Base-by-base conservation (phyloP, 2,797 vertebrate species). In the Crax fasciolata region DNA sequence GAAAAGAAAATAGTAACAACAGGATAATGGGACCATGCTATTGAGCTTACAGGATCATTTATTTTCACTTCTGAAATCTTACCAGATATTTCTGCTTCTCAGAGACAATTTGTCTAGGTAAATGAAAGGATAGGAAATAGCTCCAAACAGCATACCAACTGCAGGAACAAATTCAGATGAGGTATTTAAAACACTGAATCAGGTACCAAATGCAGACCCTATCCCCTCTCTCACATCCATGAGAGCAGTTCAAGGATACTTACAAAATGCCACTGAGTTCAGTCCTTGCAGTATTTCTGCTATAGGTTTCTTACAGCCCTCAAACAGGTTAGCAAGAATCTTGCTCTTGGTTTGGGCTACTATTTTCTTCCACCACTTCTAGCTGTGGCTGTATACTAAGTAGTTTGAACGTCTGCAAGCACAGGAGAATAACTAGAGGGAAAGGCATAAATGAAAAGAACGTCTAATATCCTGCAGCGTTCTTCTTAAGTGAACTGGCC, bases 181-280 rank as follows among this genome's bases (percentile, higher is more conserved):
- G 10, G 6, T 27, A 6, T 9, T 52, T 30, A 41, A 51, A 32
- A 7, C 11, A 5, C 2, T 13, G 30, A 62, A 35, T 35, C 28
- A n/a, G 43, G 19, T 7, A 4, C 4, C 35, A 43, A 12, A n/a
- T 8, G 24, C 66, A 70, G 72, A 21, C 30, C 35, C 61, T 18
- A 10, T 4, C 8, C 75, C 5, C 35, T 27, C 49, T 51, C 46
- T 25, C 38, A 10, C 0, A 24, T 7, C 14, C 18, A 0, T 3
- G 21, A 2, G 7, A 58, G 12, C n/a, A 2, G 5, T 6, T 13
- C 35, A 52, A 20, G 46, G 32, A 7, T 5, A 48, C n/a, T 43
- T 54, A 10, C 46, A 46, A 24, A 14, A 28, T 7, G 3, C 57
- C 57, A 17, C 25, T 0, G 3, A 46, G 16, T 1, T 44, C 75